Conservation (phyloP, 2,888 invertebrate genomes). For the Tenthredo livida region DNA sequence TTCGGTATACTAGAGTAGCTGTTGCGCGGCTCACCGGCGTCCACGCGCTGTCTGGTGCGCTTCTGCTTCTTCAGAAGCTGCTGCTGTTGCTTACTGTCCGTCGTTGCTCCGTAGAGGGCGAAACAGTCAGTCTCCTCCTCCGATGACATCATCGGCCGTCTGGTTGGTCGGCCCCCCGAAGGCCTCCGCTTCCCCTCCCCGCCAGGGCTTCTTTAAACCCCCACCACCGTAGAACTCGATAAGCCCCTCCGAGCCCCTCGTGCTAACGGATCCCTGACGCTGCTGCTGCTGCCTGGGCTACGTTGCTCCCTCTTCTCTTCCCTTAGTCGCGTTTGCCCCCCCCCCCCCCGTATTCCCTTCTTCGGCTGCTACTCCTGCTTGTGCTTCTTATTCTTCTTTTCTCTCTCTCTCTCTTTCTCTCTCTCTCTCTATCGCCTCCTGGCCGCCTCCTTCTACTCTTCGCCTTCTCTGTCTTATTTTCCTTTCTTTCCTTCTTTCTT, state of each 20-base stretch:
- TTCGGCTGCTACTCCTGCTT: background rate
- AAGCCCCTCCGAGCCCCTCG: constrained; percentile 84
- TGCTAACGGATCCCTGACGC: constrained; percentile 69
- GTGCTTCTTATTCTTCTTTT: constrained; percentile 67
- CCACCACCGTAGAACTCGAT: constrained; percentile 84
- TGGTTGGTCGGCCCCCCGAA: constrained; percentile 86
- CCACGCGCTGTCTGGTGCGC: constrained; percentile 96
- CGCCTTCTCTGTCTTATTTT: constrained; percentile 55
- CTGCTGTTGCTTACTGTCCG: constrained; percentile 81
- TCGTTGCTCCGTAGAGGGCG: constrained; percentile 92
- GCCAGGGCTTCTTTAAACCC: constrained; percentile 80
- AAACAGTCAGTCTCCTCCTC: constrained; percentile 97
- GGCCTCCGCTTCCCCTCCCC: constrained; percentile 87
- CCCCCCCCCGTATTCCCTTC: constrained; percentile 51
- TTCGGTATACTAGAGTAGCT: constrained; percentile 91
- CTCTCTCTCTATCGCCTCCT: constrained; percentile 76
- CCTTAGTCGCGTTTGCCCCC: constrained; percentile 66
- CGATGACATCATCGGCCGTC: constrained; percentile 96
- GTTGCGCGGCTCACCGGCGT: constrained; percentile 97
- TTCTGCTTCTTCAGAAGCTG: constrained; percentile 93
- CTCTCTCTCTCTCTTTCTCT: constrained; percentile 59
- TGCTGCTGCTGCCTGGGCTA: constrained; percentile 53
- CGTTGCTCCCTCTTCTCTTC: constrained; percentile 61
- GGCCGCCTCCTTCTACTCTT: constrained; percentile 74
- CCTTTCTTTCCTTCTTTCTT: constrained; percentile 50